A percentile compares a stretch with the other conserved stretches of the same genome.
phyloP scores from a whole-genome alignment of 2,888 invertebrate genomes.

The Sesia bembeciformis region DNA sequence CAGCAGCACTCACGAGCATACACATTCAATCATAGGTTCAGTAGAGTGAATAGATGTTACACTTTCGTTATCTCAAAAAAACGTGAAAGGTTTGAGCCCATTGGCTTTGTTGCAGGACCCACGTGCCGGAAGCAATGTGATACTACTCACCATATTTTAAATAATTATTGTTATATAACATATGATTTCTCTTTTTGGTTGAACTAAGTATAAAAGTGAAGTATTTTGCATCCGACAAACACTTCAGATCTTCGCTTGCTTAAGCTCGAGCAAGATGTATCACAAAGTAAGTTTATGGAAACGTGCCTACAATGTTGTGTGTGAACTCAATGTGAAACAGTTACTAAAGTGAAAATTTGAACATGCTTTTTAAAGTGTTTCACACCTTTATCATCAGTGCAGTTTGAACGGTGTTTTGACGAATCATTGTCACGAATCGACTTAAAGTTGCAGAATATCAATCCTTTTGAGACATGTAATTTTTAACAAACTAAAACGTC shows the following conservation, averaged over 20 bases:
- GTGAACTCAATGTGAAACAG: neutral
- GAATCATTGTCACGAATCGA: too few species aligned
- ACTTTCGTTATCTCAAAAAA: slow-evolving; percentile 6
- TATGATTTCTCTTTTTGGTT: slow-evolving; percentile 31
- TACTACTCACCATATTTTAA: slow-evolving; percentile 17
- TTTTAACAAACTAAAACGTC: too few species aligned
- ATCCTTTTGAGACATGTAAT: too few species aligned
- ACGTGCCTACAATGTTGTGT: neutral
- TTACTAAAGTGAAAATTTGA: neutral
- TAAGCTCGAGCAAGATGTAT: slow-evolving; percentile 19
- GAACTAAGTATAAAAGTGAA: slow-evolving; percentile 30
- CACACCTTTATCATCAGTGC: too few species aligned
- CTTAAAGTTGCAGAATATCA: too few species aligned
- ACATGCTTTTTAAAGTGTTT: too few species aligned
- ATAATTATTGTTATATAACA: slow-evolving; percentile 25
- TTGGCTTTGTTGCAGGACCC: slow-evolving; percentile 22
- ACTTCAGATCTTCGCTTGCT: slow-evolving; percentile 21
- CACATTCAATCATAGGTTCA: neutral
- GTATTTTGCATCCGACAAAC: slow-evolving; percentile 19
- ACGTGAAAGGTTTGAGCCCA: slow-evolving; percentile 24
- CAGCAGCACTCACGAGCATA: neutral
- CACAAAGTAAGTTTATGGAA: slow-evolving; percentile 21
- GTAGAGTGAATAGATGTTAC: neutral
- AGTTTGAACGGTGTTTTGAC: too few species aligned
- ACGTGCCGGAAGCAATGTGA: slow-evolving; percentile 14